Percentiles rank a stretch among this genome's conserved stretches.
Evolutionary conservation across 2,888 invertebrate genomes (phyloP).

Genomic region (Andrena minutula): DNA sequence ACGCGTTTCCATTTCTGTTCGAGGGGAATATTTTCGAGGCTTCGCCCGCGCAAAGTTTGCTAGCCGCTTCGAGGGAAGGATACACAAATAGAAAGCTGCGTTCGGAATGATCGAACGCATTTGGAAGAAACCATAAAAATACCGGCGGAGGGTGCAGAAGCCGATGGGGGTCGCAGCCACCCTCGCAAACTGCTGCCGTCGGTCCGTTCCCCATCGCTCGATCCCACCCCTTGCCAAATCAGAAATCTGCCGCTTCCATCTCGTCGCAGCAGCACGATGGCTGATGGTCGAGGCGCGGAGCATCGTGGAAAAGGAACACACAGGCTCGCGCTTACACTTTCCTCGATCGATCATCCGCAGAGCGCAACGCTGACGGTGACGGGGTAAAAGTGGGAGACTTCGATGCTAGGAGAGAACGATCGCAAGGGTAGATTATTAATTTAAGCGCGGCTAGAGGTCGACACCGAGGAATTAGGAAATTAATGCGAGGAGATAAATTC

Average conservation of each 20-base stretch:
- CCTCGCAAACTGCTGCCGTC: constrained; percentile 68
- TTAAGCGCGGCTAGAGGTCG: too few relatives aligned
- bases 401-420: background rate
- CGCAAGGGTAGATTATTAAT: background rate
- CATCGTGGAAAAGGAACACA: constrained; percentile 34
- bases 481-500: too few relatives aligned
- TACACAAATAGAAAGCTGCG: constrained; percentile 32
- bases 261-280: constrained; percentile 37
- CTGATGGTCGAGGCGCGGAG: constrained; percentile 12
- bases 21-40: background rate
- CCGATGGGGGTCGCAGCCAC: constrained; percentile 70
- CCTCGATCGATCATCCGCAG: constrained; percentile 51
- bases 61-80: background rate
- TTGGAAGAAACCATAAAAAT: constrained; percentile 65
- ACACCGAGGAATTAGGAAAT: too few relatives aligned
- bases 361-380: constrained; percentile 11
- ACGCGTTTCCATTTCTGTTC: background rate
- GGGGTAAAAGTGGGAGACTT: background rate
- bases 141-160: constrained; percentile 40
- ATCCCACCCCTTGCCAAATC: constrained; percentile 78
- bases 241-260: constrained; percentile 74
- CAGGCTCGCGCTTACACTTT: constrained; percentile 12
- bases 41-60: background rate
- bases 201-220: constrained; percentile 52
- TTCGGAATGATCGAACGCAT: constrained; percentile 50